Evolutionary conservation across 2,797 vertebrate genomes (phyloP), one percentile per base, ranked within the genome.

Genomic region (Gymnocypris eckloni): DNA sequence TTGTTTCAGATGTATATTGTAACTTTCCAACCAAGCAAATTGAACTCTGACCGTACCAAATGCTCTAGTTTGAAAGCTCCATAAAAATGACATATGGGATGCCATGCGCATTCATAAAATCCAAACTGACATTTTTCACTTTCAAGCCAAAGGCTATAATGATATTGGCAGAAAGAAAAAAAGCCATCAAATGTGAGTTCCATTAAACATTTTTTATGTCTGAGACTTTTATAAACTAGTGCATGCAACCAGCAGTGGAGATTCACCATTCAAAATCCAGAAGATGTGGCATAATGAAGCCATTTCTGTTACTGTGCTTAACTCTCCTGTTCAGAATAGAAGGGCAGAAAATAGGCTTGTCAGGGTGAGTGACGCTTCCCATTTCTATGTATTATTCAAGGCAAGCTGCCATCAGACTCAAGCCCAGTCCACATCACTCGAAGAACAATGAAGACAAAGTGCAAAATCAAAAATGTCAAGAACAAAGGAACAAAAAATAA

Each of bases 271-370:
- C 25, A 79, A 79, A 85, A 80, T 79, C 33, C 86, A 81, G 89
- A 87, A 86, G 59, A 85, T 87, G 87, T 70, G 88, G 86, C 77
- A 86, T 87, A 92, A 92, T 93, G 88, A 92, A 89, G 78, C 70
- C 72, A 87, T 79, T 86, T 81, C 89, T 91, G 89, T 89, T 89
- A 88, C 87, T 87, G 87, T 91, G 88, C 91, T 92, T 90, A 92
- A 93, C 91, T 84, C 85, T 85, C 82, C 86, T 85, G 84, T 90
- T 86, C 89, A 91, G 91, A 95, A 94, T 92, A 92, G 93, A 91
- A 92, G 90, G 83, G 92, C 89, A 91, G 92, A 93, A 95, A 95
- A 95, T 94, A 92, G 91, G 89, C 90, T 90, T 94, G 94, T 94
- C 93, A 94, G 87, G 87, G 89, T 94, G 94, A 95, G 90, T 91